Evolutionary conservation across 2,888 invertebrate genomes (phyloP).

Genomic region (Eumacrocentrus americanus): DNA sequence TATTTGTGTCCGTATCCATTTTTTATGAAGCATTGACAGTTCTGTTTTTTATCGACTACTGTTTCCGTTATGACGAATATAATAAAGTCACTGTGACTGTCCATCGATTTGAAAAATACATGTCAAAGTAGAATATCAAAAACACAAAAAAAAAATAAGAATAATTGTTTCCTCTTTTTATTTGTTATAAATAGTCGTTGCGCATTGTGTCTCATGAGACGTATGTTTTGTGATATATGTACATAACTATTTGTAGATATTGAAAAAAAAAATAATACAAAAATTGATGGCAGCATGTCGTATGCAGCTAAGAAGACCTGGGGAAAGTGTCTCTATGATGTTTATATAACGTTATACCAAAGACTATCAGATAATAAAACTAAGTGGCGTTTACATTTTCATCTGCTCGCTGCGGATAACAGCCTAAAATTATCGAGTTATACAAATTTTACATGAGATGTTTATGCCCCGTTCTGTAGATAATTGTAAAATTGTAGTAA

Average conservation of each 20-base stretch:
- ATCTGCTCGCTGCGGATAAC: too few relatives aligned
- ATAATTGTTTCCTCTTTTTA: too few relatives aligned
- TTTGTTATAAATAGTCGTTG: neutral
- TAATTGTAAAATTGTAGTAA: constrained; percentile 23
- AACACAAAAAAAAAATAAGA: too few relatives aligned
- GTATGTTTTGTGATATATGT: constrained; percentile 13
- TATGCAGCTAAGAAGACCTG: neutral
- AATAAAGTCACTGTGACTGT: neutral
- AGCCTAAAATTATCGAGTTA: neutral
- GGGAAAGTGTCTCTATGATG: neutral
- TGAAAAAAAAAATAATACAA: too few relatives aligned
- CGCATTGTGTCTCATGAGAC: neutral
- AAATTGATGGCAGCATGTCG: constrained; percentile 18
- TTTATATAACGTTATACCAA: constrained; percentile 10
- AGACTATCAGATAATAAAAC: neutral
- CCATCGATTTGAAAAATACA: too few relatives aligned
- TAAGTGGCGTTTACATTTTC: neutral
- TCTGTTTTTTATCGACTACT: neutral
- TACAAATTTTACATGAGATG: neutral
- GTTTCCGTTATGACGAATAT: neutral
- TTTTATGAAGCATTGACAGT: neutral
- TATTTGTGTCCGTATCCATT: constrained; percentile 6
- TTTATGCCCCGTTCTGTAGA: constrained; percentile 10
- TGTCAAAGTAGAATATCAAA: too few relatives aligned
- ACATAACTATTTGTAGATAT: constrained; percentile 16